Evolutionary conservation across 1,140 invertebrate genomes (phyloP).

Genomic region (Tigriopus japonicus): DNA sequence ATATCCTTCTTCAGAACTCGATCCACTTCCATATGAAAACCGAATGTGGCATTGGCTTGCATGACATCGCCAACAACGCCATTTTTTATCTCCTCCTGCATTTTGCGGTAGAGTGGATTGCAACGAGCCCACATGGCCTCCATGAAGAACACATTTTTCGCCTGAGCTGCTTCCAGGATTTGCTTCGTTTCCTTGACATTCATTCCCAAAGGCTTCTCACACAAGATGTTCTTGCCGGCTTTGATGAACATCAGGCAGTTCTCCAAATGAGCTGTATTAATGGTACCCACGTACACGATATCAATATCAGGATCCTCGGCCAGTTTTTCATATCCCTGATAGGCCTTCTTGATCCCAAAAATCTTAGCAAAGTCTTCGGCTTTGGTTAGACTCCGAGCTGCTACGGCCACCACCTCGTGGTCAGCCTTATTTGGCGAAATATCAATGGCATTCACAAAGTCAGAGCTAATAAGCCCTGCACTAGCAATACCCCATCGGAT

Average conservation of each 20-base stretch:
- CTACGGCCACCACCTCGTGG: neutral
- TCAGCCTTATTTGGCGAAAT: neutral
- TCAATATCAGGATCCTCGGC: constrained; percentile 30
- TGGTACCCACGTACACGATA: constrained; percentile 51
- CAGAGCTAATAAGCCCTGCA: neutral
- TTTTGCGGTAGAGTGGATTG: constrained; percentile 44
- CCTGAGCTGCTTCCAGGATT: constrained; percentile 35
- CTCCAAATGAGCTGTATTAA: constrained; percentile 46
- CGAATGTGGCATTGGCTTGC: constrained; percentile 45
- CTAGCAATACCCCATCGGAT: neutral
- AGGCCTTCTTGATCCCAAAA: neutral
- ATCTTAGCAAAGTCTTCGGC: neutral
- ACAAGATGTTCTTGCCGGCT: constrained; percentile 56
- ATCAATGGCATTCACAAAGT: neutral
- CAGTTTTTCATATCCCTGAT: neutral
- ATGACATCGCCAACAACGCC: constrained; percentile 43
- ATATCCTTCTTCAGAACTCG: constrained; percentile 31
- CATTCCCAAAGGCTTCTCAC: constrained; percentile 62
- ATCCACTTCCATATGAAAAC: constrained; percentile 23
- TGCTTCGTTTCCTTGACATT: constrained; percentile 42
- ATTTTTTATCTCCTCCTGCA: neutral
- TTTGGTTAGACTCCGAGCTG: neutral
- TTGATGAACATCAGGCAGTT: constrained; percentile 45
- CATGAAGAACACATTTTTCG: constrained; percentile 54
- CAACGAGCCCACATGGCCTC: constrained; percentile 66